Base-by-base conservation (phyloP, 2,888 invertebrate species). In the Girardia tigrina region DNA sequence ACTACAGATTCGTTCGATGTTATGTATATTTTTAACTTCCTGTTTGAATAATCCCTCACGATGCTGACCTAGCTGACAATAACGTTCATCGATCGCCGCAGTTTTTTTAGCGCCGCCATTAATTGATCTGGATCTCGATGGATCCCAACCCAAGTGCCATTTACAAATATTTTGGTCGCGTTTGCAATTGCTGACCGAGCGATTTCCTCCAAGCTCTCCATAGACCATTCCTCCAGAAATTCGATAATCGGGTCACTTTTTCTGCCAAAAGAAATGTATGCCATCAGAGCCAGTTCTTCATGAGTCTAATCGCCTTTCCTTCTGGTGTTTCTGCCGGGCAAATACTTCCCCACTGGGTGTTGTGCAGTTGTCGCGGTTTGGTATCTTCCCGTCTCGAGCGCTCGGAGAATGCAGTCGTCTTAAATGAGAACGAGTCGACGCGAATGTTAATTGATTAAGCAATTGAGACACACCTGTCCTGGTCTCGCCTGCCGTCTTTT, bases 171-270 rank as follows among this genome's bases (percentile, higher is more conserved):
- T 86, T 99, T 99, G 0, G 98, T 98, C 0, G 98, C 94, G 86
- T 86, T 86, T n/a, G n/a, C n/a, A n/a, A n/a, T n/a, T n/a, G n/a
- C 94, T 23, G 94, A 94, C 0, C 98, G 97, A 0, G 97, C 95
- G 78, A 99, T 97, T 88, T 99, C 98, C 86, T 99, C 98, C 79
- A 99, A 87, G 85, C 98, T 99, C 86, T 99, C 98, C 98, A 99
- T 99, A 73, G 94, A 94, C 98, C 98, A 99, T 84, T 99, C 98
- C 83, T 99, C 98, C 88, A 99, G 94, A 87, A 99, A 99, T 88
- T 99, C 98, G 75, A 99, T 87, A 86, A 99, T 99, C 0, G 98
- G 98, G 12, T 95, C 94, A 0, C 98, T 97, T 84, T 97, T 94
- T 72, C 95, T 97, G 78, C 98, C 98, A 56, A 74, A 98, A 79